These are phyloP conservation scores for Protonibea diacanthus DNA, from an alignment of 2,797 vertebrate genomes.

Conservation along the genomic window DNA sequence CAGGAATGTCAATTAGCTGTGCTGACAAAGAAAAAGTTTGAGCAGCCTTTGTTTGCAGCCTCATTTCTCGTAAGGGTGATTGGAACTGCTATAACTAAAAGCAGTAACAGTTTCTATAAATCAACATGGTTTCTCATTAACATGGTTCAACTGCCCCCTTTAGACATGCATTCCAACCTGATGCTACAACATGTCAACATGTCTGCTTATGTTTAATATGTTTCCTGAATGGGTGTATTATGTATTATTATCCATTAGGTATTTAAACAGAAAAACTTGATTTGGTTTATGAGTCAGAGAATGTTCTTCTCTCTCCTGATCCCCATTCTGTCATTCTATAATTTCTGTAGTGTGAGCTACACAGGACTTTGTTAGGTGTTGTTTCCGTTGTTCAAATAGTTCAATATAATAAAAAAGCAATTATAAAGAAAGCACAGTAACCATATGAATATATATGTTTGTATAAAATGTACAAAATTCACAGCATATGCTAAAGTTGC, in stretches of 20 bases:
- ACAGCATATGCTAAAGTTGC: too few relatives aligned
- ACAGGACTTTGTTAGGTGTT: not conserved
- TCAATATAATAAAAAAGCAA: too few relatives aligned
- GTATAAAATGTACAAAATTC: too few relatives aligned
- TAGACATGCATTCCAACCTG: slow-evolving; percentile 49
- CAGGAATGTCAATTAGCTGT: slow-evolving; percentile 79
- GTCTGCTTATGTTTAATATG: slow-evolving; percentile 5
- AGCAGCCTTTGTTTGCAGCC: slow-evolving; percentile 62
- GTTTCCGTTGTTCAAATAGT: too few relatives aligned
- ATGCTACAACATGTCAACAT: slow-evolving; percentile 21
- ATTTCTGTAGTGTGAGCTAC: not conserved
- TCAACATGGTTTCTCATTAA: slow-evolving; percentile 66
- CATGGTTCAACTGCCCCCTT: slow-evolving; percentile 27
- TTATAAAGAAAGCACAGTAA: too few relatives aligned
- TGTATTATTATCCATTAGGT: too few relatives aligned
- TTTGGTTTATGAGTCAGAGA: too few relatives aligned
- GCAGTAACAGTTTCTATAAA: slow-evolving; percentile 63
- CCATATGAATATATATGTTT: too few relatives aligned
- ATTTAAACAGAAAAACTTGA: not conserved
- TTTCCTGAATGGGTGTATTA: slow-evolving; percentile 1
- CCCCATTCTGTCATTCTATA: not conserved
- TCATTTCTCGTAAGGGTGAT: slow-evolving; percentile 69
- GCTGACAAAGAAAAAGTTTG: slow-evolving; percentile 62
- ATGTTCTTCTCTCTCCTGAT: not conserved
- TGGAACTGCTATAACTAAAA: slow-evolving; percentile 56